Percentiles rank a stretch among this genome's conserved stretches.
Conservation (phyloP, 1,140 invertebrate species). For the Glossosoma conforme region DNA sequence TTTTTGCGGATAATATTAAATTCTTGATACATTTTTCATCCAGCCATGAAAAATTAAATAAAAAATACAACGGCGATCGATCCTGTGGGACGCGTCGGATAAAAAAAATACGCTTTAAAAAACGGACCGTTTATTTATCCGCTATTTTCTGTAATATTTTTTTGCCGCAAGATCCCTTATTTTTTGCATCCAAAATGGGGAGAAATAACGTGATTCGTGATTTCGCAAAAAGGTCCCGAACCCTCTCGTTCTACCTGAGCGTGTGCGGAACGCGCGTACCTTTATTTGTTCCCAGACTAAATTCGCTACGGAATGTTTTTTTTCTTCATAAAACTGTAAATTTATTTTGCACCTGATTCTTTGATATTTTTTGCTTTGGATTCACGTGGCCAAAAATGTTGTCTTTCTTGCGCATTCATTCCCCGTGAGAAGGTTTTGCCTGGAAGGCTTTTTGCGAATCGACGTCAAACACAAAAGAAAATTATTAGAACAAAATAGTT, state of each 20-base stretch:
- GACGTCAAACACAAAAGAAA: too few species aligned
- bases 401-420: too few species aligned
- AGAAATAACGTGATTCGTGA: constrained; percentile 30
- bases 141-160: constrained; percentile 29
- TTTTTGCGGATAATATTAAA: too few species aligned
- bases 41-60: not conserved
- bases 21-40: too few species aligned
- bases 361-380: not conserved
- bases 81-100: constrained; percentile 18
- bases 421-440: too few species aligned
- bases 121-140: constrained; percentile 32
- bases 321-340: constrained; percentile 9
- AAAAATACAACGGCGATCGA: not conserved
- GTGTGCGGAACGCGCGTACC: constrained; percentile 25
- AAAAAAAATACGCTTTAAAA: constrained; percentile 24
- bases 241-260: constrained; percentile 25
- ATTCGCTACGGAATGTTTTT: too few species aligned
- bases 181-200: constrained; percentile 17
- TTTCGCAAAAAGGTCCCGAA: constrained; percentile 27
- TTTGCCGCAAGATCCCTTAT: constrained; percentile 27
- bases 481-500: too few species aligned
- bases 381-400: too few species aligned
- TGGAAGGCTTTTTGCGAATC: too few species aligned
- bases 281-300: too few species aligned
- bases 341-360: constrained; percentile 19